Evolutionary conservation across 1,140 invertebrate species (phyloP).

Genomic region (Venustaconcha ellipsiformis): DNA sequence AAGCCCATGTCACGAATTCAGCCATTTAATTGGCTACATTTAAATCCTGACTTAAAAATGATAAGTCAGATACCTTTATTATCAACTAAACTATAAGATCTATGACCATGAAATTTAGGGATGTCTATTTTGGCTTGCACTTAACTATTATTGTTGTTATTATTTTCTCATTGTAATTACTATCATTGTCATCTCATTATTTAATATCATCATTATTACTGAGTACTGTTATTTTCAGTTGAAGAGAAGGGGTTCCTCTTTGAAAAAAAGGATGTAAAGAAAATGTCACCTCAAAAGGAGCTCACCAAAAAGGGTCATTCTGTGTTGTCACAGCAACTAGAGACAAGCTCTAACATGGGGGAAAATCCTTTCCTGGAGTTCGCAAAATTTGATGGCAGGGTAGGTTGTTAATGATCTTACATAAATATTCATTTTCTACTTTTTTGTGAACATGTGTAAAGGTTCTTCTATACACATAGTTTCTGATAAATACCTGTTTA

Average conservation of each 20-base stretch:
- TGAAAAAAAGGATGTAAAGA: slow-evolving; percentile 65
- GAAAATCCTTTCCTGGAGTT: slow-evolving; percentile 90
- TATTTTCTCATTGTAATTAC: background rate
- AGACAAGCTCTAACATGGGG: slow-evolving; percentile 80
- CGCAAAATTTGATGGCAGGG: slow-evolving; percentile 88
- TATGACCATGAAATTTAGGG: too few species aligned
- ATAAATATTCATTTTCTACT: background rate
- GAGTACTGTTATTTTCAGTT: slow-evolving; percentile 51
- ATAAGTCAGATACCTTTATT: too few species aligned
- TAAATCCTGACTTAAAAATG: too few species aligned
- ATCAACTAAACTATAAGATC: too few species aligned
- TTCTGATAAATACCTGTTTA: too few species aligned
- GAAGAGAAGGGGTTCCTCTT: slow-evolving; percentile 80
- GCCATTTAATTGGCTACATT: too few species aligned
- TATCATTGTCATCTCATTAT: too few species aligned
- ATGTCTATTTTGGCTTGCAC: too few species aligned
- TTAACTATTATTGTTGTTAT: background rate
- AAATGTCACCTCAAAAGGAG: slow-evolving; percentile 20
- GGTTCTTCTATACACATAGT: too few species aligned
- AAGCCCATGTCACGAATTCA: too few species aligned
- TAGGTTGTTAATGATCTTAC: slow-evolving; percentile 38
- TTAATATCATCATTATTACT: too few species aligned
- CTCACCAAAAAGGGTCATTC: slow-evolving; percentile 55
- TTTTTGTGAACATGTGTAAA: too few species aligned
- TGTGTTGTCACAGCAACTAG: slow-evolving; percentile 79